These are phyloP conservation scores for Pteria penguin DNA, from an alignment of 2,888 invertebrate genomes.

Conservation along the genomic window DNA sequence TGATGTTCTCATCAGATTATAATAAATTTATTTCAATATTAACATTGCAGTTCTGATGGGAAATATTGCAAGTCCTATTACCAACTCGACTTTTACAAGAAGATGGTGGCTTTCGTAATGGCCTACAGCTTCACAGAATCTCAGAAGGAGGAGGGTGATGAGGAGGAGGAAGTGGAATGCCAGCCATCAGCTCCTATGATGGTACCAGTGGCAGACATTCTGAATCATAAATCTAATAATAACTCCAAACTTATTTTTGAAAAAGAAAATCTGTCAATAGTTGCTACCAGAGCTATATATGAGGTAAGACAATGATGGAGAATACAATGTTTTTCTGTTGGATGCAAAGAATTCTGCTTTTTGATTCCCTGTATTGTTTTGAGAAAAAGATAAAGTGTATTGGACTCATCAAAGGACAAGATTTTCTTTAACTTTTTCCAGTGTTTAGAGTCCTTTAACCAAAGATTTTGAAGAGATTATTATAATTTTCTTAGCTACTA, in stretches of 20 bases:
- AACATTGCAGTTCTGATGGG: no score
- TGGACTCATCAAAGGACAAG: no score
- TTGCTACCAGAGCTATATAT: slow-evolving; percentile 68
- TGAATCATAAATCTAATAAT: slow-evolving; percentile 78
- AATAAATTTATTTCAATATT: no score
- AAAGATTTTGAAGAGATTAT: no score
- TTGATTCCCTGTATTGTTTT: no score
- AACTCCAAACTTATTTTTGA: slow-evolving; percentile 78
- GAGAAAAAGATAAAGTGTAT: no score
- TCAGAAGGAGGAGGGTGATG: slow-evolving; percentile 51
- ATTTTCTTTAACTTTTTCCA: no score
- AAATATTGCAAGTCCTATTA: no score
- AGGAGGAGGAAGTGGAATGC: slow-evolving; percentile 61
- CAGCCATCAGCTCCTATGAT: slow-evolving; percentile 75
- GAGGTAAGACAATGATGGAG: slow-evolving; percentile 61
- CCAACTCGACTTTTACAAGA: slow-evolving; percentile 72
- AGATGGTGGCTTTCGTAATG: slow-evolving; percentile 80
- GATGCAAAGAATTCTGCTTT: no score
- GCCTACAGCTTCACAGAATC: slow-evolving; percentile 80
- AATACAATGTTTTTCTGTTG: background rate
- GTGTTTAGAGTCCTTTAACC: no score
- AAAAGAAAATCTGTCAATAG: slow-evolving; percentile 75
- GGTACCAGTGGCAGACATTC: slow-evolving; percentile 80
- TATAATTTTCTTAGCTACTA: no score
- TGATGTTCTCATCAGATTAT: no score